These are phyloP conservation scores for Euclidia mi DNA, from an alignment of 2,888 invertebrate genomes.

Conservation along the genomic window DNA sequence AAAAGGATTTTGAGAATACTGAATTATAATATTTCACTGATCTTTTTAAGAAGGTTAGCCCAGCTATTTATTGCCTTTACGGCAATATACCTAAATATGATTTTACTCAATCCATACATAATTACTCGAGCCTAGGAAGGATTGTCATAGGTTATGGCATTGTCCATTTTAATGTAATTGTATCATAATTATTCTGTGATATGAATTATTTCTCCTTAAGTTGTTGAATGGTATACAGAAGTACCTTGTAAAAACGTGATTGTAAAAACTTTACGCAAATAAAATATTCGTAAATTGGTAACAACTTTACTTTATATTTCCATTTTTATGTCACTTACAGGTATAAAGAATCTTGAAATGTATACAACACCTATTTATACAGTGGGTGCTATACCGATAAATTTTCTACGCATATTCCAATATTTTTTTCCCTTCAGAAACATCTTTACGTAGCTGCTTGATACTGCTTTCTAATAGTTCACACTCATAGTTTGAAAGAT, in stretches of 20 bases:
- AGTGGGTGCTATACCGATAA: background rate
- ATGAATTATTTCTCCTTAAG: conserved; percentile 77
- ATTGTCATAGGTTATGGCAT: conserved; percentile 5
- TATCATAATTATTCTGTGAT: conserved; percentile 82
- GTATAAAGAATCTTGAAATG: too few relatives aligned
- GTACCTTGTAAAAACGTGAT: conserved; percentile 61
- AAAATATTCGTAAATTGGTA: conserved; percentile 77
- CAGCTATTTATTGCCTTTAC: too few relatives aligned
- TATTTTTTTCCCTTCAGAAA: conserved; percentile 68
- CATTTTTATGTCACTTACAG: background rate
- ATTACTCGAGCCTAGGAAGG: background rate
- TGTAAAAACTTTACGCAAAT: conserved; percentile 73
- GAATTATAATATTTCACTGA: too few relatives aligned
- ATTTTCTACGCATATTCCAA: conserved; percentile 60
- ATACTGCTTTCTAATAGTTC: conserved; percentile 71
- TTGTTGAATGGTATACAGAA: conserved; percentile 59
- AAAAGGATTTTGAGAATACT: too few relatives aligned
- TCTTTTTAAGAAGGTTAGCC: too few relatives aligned
- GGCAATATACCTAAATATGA: too few relatives aligned
- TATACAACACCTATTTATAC: too few relatives aligned
- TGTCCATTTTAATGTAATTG: conserved; percentile 64
- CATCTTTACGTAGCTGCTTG: conserved; percentile 70
- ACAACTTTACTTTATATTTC: conserved; percentile 17
- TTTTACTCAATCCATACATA: conserved; percentile 2
- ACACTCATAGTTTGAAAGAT: conserved; percentile 70